These are phyloP conservation scores for Apodemia duryi DNA, from an alignment of 2,888 invertebrate species.

Conservation along the genomic window DNA sequence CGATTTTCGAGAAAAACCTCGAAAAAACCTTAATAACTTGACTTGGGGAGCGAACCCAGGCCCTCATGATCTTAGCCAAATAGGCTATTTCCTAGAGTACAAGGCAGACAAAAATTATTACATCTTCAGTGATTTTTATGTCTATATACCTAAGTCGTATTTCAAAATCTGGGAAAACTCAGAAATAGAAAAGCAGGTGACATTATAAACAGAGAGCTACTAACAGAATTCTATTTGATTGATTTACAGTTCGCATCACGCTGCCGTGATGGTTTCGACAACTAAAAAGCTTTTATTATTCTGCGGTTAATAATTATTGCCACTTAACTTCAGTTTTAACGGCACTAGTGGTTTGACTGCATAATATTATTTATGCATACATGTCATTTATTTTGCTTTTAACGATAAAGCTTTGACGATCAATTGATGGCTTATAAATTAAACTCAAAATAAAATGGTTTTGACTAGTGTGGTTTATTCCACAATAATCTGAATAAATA, in stretches of 20 bases:
- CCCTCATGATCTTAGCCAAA: too few relatives aligned
- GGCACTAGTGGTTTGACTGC: neutral
- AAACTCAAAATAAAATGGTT: neutral
- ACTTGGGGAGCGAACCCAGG: too few relatives aligned
- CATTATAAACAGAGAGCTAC: too few relatives aligned
- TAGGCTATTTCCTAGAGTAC: too few relatives aligned
- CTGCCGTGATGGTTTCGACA: neutral
- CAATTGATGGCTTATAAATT: neutral
- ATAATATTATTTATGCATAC: neutral
- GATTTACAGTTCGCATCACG: neutral
- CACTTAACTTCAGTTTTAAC: constrained; percentile 3
- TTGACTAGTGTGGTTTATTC: neutral
- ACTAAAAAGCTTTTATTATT: constrained; percentile 11
- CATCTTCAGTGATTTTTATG: too few relatives aligned
- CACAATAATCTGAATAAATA: neutral
- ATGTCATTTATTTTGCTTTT: constrained; percentile 6
- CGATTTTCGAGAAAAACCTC: too few relatives aligned
- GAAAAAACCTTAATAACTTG: too few relatives aligned
- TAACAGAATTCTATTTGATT: neutral
- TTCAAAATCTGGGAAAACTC: too few relatives aligned
- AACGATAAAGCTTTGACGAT: neutral
- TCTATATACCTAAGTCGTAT: too few relatives aligned
- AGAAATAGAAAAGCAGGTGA: too few relatives aligned
- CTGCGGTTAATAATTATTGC: constrained; percentile 3
- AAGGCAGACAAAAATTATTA: too few relatives aligned